Conservation (phyloP, 2,113 vertebrate species). For the Ranitomeya variabilis region DNA sequence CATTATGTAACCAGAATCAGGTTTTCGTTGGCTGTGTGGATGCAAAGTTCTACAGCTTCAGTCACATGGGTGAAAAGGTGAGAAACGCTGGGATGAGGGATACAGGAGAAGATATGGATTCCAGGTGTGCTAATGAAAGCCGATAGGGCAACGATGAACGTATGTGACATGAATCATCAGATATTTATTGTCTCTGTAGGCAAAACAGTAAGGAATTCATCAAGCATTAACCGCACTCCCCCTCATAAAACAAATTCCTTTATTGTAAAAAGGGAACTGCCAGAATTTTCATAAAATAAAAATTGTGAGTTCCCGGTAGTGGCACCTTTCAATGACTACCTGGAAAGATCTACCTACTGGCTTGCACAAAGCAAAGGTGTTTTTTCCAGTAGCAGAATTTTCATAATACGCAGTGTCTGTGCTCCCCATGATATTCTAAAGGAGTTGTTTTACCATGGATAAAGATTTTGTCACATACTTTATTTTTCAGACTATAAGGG, state of each 20-base stretch:
- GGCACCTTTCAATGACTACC: too few relatives aligned
- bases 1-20: conserved; percentile 69
- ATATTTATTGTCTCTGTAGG: neutral
- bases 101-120: neutral
- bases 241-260: too few relatives aligned
- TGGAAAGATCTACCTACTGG: too few relatives aligned
- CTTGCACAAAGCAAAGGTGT: too few relatives aligned
- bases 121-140: neutral
- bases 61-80: conserved; percentile 83
- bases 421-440: neutral
- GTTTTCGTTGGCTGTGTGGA: conserved; percentile 89
- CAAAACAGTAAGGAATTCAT: neutral
- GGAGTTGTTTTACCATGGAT: neutral
- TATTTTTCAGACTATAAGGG: too few relatives aligned
- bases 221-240: neutral
- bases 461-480: too few relatives aligned
- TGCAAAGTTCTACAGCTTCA: conserved; percentile 82
- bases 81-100: neutral
- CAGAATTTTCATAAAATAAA: too few relatives aligned
- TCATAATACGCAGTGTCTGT: neutral
- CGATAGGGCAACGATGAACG: neutral
- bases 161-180: neutral
- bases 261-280: too few relatives aligned
- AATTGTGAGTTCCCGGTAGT: too few relatives aligned
- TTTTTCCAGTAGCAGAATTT: neutral